A percentile compares a stretch with the other conserved stretches of the same genome.
These are phyloP conservation scores for Dermolepida albohirtum DNA, from an alignment of 2,888 invertebrate species.

Conservation along the genomic window DNA sequence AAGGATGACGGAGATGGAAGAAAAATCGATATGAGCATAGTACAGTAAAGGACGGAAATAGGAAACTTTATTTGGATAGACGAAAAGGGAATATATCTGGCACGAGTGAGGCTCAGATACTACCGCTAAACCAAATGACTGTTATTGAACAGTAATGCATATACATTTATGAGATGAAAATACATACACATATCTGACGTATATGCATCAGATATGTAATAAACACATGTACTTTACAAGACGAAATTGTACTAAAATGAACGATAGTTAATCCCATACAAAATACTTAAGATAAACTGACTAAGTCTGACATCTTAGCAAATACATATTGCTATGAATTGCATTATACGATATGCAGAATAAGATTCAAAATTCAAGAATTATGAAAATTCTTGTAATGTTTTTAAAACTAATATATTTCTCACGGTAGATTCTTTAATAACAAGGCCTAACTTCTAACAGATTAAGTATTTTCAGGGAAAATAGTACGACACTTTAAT, in stretches of 20 bases:
- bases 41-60: conserved; percentile 43
- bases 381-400: too few species aligned
- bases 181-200: conserved; percentile 33
- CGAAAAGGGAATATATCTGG: conserved; percentile 45
- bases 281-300: too few species aligned
- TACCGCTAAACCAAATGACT: conserved; percentile 51
- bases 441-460: too few species aligned
- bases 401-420: too few species aligned
- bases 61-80: conserved; percentile 23
- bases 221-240: not conserved
- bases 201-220: not conserved
- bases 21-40: conserved; percentile 36
- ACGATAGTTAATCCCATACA: not conserved
- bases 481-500: too few species aligned
- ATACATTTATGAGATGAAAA: conserved; percentile 51
- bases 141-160: conserved; percentile 51
- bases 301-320: too few species aligned
- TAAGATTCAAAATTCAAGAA: too few species aligned
- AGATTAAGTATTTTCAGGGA: too few species aligned
- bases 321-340: too few species aligned
- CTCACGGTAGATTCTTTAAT: too few species aligned
- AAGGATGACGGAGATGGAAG: conserved; percentile 14
- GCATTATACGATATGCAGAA: too few species aligned
- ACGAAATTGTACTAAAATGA: not conserved
- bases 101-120: conserved; percentile 48